Conservation (phyloP, 2,113 vertebrate genomes). For the Oncorhynchus nerka region DNA sequence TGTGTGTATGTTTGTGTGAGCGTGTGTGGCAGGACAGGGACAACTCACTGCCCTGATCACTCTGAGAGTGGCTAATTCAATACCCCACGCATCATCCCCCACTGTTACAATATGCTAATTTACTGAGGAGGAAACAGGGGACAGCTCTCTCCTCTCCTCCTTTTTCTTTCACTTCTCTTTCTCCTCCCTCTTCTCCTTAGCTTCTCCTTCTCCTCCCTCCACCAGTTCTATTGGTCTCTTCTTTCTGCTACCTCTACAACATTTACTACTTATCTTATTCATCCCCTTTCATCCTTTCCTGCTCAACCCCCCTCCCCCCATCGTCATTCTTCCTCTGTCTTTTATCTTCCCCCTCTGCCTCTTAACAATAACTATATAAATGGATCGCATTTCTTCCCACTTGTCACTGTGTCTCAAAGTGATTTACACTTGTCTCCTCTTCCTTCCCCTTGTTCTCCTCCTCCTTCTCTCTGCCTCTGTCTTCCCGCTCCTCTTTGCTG, state of each 20-base stretch:
- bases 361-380: too few species aligned
- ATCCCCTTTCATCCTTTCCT: too few species aligned
- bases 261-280: too few species aligned
- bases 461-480: conserved; percentile 5
- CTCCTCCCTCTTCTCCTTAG: conserved; percentile 14
- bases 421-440: neutral
- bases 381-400: too few species aligned
- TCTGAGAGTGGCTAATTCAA: conserved; percentile 65
- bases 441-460: neutral
- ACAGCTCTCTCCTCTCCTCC: conserved; percentile 27
- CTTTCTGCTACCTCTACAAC: too few species aligned
- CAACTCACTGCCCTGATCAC: conserved; percentile 56
- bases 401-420: too few species aligned
- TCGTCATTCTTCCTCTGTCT: too few species aligned
- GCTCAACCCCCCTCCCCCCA: too few species aligned
- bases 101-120: conserved; percentile 74
- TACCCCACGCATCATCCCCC: conserved; percentile 61
- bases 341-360: neutral
- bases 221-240: neutral
- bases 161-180: conserved; percentile 38
- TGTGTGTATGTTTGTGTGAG: conserved; percentile 4
- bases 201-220: neutral
- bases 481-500: neutral
- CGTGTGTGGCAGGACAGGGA: conserved; percentile 32
- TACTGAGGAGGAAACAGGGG: neutral